Conservation (phyloP, 1,140 invertebrate genomes). For the Mya arenaria region DNA sequence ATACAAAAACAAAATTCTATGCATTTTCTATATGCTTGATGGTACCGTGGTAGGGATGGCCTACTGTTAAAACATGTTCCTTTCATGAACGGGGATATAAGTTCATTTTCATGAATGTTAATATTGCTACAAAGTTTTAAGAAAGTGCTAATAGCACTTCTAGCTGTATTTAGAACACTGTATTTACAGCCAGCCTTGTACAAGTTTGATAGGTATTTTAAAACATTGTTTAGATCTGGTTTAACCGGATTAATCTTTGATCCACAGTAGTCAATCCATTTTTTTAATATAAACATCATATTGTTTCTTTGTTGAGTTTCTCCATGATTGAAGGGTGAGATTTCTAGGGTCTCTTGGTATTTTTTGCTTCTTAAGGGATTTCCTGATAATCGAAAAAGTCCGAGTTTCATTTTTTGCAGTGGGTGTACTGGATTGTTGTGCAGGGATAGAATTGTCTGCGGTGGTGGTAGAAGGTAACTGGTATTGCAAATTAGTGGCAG, state of each 20-base stretch:
- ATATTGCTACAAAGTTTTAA: background rate
- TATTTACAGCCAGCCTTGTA: conserved; percentile 43
- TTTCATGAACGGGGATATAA: background rate
- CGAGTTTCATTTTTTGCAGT: conserved; percentile 1
- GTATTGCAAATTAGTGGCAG: background rate
- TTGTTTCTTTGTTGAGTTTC: conserved; percentile 4
- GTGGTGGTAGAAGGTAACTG: background rate
- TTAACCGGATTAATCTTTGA: conserved; percentile 36
- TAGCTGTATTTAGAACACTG: conserved; percentile 48
- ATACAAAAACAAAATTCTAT: too few relatives aligned
- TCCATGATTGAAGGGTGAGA: conserved; percentile 49
- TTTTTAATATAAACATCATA: conserved; percentile 42
- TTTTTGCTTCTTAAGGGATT: conserved; percentile 14
- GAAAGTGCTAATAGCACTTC: background rate
- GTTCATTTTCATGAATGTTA: background rate
- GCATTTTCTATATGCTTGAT: too few relatives aligned
- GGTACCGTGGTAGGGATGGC: background rate
- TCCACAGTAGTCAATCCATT: conserved; percentile 50
- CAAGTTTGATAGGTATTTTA: conserved; percentile 32
- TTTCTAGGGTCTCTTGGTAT: conserved; percentile 36
- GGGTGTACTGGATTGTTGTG: conserved; percentile 5
- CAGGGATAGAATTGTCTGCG: background rate
- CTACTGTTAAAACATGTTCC: background rate
- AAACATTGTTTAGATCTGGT: conserved; percentile 33
- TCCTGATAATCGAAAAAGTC: conserved; percentile 25